Evolutionary conservation across 2,888 invertebrate species (phyloP), one percentile per base, ranked within the genome.

Genomic region (Tenthredo notha): DNA sequence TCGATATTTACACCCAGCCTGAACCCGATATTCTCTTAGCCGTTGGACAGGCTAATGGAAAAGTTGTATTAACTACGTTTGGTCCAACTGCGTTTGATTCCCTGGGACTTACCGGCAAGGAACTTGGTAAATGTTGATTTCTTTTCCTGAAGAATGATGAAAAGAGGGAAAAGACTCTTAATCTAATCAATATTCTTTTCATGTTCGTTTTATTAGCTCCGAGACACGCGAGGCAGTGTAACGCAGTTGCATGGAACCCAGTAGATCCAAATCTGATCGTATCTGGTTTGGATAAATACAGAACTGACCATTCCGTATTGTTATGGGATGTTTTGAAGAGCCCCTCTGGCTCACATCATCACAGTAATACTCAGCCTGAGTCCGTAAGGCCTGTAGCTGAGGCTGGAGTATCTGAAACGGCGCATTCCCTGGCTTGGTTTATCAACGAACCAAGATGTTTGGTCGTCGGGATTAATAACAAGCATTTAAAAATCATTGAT

Each of bases 391-490:
- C 97, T 0, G 90, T 96, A 4, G 95, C 96, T 9, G 98, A 98
- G 92, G 95, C 97, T 94, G 98, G 97, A 0, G 94, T 97, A 29
- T 97, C 97, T 0, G 98, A 98, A 93, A 96, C 96, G 0, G 96
- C 97, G 0, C 96, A 98, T 93, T 97, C 97, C 6, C 94, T 98
- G 43, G 95, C 97, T 65, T 99, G 98, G 98, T 96, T 97, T 86
- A 94, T 96, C 87, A 95, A 95, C 88, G 96, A 96, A 86, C 95
- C 96, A 84, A 96, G 97, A 88, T 96, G 97, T 2, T 95, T 98
- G 50, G 96, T 98, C 1, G 96, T 98, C n/a, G 98, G 98, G 75
- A 97, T 98, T 95, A 98, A 98, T 93, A 95, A 96, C 89, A 98
- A 98, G 90, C 96, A 96, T 90, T 96, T 99, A 70, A 97, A 98